These are phyloP conservation scores for Antedon mediterranea DNA, from an alignment of 53 echinoderm and acorn worm genomes.

Conservation along the genomic window DNA sequence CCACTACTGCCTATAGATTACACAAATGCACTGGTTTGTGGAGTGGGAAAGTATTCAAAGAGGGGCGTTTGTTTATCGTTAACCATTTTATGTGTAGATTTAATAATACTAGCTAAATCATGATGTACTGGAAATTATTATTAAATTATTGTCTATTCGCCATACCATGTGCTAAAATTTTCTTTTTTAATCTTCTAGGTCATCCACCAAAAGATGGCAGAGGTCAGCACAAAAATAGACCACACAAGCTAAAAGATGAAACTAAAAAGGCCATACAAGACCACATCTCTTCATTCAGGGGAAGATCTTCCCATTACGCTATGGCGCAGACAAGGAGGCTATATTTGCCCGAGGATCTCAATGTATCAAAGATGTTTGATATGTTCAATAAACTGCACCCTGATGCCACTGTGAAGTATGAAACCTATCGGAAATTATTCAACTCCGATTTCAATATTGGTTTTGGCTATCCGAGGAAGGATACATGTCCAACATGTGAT, in stretches of 20 bases:
- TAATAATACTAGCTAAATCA: too few relatives aligned
- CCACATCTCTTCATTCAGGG: neutral
- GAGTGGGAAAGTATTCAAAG: too few relatives aligned
- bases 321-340: neutral
- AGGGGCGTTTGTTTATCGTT: too few relatives aligned
- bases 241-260: too few relatives aligned
- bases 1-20: too few relatives aligned
- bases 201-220: neutral
- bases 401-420: neutral
- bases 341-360: neutral
- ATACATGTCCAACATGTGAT: neutral
- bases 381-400: neutral
- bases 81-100: too few relatives aligned
- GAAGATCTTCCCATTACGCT: neutral
- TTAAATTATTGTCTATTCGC: too few relatives aligned
- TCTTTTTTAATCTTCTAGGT: too few relatives aligned
- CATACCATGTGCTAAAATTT: too few relatives aligned
- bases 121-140: too few relatives aligned
- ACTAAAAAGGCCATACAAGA: neutral
- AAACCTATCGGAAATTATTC: neutral
- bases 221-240: neutral
- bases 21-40: too few relatives aligned
- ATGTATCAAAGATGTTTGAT: neutral
- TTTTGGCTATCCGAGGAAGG: neutral
- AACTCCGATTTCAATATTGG: neutral